These are phyloP conservation scores for Odiellus spinosus DNA, from an alignment of 2,888 invertebrate genomes.

Conservation along the genomic window DNA sequence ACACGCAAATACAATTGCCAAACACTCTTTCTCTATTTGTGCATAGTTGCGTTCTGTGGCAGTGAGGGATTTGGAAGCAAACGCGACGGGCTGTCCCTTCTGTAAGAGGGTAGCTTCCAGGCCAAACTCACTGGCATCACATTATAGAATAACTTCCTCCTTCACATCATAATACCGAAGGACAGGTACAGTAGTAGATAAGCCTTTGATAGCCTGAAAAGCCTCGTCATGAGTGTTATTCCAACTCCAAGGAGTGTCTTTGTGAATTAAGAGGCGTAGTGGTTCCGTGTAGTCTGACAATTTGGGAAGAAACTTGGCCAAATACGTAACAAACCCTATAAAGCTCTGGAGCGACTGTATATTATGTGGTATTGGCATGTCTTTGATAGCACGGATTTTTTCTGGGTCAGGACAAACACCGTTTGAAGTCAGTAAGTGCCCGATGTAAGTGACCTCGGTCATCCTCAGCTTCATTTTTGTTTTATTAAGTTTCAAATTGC, in stretches of 20 bases:
- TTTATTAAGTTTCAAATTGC: slow-evolving; percentile 4
- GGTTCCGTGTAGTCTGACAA: background rate
- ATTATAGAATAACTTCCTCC: slow-evolving; percentile 2
- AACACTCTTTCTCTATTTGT: slow-evolving; percentile 10
- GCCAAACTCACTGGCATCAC: slow-evolving; percentile 3
- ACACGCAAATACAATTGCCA: background rate
- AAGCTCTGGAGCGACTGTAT: slow-evolving; percentile 8
- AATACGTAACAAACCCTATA: slow-evolving; percentile 10
- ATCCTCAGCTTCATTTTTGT: slow-evolving; percentile 2
- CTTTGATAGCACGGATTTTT: slow-evolving; percentile 7
- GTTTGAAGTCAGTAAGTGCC: slow-evolving; percentile 7
- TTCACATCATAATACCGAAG: slow-evolving; percentile 7
- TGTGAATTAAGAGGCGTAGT: slow-evolving; percentile 1
- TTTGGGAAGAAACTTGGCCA: slow-evolving; percentile 5
- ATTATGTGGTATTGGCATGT: slow-evolving; percentile 3
- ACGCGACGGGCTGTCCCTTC: slow-evolving; percentile 3
- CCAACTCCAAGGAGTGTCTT: slow-evolving; percentile 2
- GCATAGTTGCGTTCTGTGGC: slow-evolving; percentile 7
- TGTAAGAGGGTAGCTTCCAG: slow-evolving; percentile 6
- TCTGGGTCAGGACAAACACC: slow-evolving; percentile 4
- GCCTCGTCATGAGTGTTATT: background rate
- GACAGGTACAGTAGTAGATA: slow-evolving; percentile 1
- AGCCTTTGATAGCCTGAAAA: slow-evolving; percentile 5
- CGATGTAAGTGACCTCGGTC: slow-evolving; percentile 7
- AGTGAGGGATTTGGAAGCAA: slow-evolving; percentile 3